phyloP scores from a whole-genome alignment of 2,113 vertebrate genomes.

The Nothocercus julius region DNA sequence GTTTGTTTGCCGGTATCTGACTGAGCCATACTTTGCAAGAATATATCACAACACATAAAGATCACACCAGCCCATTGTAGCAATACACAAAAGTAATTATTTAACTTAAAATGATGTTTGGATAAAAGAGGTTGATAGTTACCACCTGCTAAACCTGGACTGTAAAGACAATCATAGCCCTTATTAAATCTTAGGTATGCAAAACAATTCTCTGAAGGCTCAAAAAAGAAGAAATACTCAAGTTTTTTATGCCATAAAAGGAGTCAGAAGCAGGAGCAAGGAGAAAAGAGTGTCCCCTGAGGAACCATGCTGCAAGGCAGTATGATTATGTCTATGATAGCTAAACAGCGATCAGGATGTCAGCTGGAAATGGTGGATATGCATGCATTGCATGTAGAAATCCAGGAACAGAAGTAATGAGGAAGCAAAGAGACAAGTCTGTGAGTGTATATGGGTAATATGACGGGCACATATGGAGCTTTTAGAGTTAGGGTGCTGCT shows the following conservation, averaged over 20 bases:
- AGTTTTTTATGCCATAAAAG: not conserved
- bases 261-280: not conserved
- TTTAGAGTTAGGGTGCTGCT: not conserved
- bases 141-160: not conserved
- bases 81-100: not conserved
- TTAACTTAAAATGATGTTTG: not conserved
- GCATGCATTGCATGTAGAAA: not conserved
- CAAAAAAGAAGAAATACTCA: not conserved
- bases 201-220: not conserved
- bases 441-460: not conserved
- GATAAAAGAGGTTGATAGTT: not conserved
- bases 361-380: not conserved
- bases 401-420: not conserved
- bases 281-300: not conserved
- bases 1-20: not conserved
- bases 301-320: not conserved
- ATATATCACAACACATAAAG: not conserved
- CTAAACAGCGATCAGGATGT: not conserved
- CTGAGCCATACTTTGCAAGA: not conserved
- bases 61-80: not conserved
- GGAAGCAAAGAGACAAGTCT: fast-evolving
- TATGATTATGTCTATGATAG: not conserved
- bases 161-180: not conserved
- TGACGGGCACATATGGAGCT: not conserved
- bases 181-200: not conserved